These are phyloP conservation scores for Brachionus angularis DNA, from an alignment of 1,140 invertebrate species.

Conservation along the genomic window DNA sequence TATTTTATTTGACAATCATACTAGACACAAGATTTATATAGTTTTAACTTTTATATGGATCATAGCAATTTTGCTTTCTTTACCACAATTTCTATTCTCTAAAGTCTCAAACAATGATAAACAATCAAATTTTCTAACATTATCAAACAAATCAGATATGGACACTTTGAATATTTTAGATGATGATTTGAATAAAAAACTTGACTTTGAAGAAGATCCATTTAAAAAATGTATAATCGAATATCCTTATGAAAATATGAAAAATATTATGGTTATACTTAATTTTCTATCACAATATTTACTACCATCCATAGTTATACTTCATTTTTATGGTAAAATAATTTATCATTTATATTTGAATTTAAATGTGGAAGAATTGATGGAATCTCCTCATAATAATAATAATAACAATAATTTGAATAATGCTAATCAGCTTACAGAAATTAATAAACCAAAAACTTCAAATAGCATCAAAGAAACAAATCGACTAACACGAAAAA, in stretches of 20 bases:
- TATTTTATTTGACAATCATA: slow-evolving; percentile 26
- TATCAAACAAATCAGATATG: background rate
- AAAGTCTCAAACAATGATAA: slow-evolving; percentile 13
- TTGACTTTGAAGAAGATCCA: slow-evolving; percentile 33
- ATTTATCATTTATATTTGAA: slow-evolving; percentile 43
- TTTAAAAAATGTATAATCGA: slow-evolving; percentile 35
- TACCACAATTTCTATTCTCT: slow-evolving; percentile 40
- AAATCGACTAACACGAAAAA: background rate
- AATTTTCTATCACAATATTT: slow-evolving; percentile 39
- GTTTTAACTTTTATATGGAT: slow-evolving; percentile 34
- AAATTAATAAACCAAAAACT: background rate
- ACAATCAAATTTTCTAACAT: background rate
- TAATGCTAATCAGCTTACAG: background rate
- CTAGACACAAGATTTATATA: slow-evolving; percentile 30
- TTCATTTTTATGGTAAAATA: slow-evolving; percentile 42
- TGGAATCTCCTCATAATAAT: slow-evolving; percentile 4
- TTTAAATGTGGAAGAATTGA: slow-evolving; percentile 43
- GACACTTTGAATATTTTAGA: background rate
- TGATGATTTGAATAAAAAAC: background rate
- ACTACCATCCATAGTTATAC: slow-evolving; percentile 40
- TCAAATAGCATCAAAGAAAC: background rate
- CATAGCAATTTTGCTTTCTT: slow-evolving; percentile 22
- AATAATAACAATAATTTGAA: background rate
- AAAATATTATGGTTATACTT: slow-evolving; percentile 41
- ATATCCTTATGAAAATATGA: slow-evolving; percentile 22